Evolutionary conservation across 2,797 vertebrate genomes (phyloP).

Genomic region (Limnodromus scolopaceus): DNA sequence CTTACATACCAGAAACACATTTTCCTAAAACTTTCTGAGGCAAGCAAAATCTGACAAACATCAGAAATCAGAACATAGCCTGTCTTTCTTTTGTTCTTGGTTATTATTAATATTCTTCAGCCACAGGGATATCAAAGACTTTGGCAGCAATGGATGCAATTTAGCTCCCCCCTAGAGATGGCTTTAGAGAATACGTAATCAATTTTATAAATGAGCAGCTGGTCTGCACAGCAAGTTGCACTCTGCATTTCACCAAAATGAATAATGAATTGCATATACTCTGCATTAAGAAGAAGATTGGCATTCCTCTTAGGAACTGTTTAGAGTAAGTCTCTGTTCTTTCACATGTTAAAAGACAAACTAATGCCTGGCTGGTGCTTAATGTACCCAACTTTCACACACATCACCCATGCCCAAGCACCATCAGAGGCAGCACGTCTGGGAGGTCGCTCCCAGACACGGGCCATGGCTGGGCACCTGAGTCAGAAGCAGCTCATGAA

Average conservation of each 20-base stretch:
- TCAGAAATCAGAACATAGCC: not conserved
- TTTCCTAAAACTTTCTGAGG: not conserved
- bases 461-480: rapidly evolving
- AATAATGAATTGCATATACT: not conserved
- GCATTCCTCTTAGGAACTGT: not conserved
- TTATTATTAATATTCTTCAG: slow-evolving; percentile 25
- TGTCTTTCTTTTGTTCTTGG: not conserved
- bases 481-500: not conserved
- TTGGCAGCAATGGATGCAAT: not conserved
- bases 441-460: not conserved
- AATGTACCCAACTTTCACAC: rapidly evolving
- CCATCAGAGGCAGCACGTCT: rapidly evolving
- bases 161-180: slow-evolving; percentile 17
- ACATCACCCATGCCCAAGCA: rapidly evolving
- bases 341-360: not conserved
- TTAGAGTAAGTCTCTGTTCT: not conserved
- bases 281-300: not conserved
- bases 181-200: slow-evolving; percentile 30
- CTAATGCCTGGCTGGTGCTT: not conserved
- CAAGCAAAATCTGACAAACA: not conserved
- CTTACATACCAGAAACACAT: not conserved
- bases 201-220: slow-evolving; percentile 40
- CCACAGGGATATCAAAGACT: not conserved
- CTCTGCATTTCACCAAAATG: not conserved
- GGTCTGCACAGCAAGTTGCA: slow-evolving; percentile 32